A percentile compares a stretch with the other conserved stretches of the same genome.
Evolutionary conservation across 2,888 invertebrate species (phyloP).

Genomic region (Nemoura dubitans): DNA sequence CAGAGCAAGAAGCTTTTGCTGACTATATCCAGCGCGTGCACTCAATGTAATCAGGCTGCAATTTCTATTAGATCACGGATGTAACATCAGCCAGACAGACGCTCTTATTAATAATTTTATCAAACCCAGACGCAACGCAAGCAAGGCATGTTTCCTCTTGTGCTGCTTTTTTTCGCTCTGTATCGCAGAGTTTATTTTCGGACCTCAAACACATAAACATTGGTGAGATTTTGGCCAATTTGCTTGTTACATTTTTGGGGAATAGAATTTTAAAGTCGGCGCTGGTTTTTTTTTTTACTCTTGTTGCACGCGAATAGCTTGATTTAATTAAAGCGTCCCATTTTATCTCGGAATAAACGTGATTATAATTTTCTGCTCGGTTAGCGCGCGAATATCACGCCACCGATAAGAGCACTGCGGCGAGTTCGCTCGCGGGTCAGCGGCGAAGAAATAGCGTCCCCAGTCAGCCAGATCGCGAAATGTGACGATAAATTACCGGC

Average conservation of each 20-base stretch:
- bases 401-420: not conserved
- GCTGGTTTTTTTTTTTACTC: not conserved
- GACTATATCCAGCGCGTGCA: not conserved
- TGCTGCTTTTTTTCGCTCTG: not conserved
- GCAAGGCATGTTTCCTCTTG: not conserved
- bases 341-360: not conserved
- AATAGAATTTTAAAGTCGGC: not conserved
- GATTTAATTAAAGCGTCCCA: not conserved
- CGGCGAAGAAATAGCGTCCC: not conserved
- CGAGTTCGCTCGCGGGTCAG: not conserved
- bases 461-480: not conserved
- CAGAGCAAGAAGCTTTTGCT: not conserved
- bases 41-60: not conserved
- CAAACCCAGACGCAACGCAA: not conserved
- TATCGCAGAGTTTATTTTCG: not conserved
- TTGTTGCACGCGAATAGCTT: not conserved
- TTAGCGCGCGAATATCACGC: not conserved
- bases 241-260: not conserved
- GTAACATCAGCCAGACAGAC: not conserved
- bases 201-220: not conserved
- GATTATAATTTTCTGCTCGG: not conserved
- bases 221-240: not conserved
- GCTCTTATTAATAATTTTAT: not conserved
- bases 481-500: not conserved
- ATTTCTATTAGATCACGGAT: not conserved